Percentiles rank a stretch among this genome's conserved stretches.
Conservation (phyloP, 2,113 vertebrate genomes). For the Podarcis muralis region DNA sequence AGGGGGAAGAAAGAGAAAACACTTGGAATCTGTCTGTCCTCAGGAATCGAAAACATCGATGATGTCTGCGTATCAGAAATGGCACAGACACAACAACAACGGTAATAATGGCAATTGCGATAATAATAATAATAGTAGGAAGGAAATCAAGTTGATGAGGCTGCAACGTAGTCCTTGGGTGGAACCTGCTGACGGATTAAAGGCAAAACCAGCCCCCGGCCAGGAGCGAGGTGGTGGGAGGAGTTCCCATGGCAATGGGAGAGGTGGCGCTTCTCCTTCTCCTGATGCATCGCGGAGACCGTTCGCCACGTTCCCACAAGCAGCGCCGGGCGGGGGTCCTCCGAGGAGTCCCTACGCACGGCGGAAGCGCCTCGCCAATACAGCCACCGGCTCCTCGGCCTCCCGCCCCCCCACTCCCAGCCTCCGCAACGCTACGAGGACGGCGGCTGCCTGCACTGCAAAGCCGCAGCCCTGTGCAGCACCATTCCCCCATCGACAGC, state of each 20-base stretch:
- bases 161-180: too few relatives aligned
- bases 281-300: background rate
- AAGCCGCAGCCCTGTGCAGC: constrained; percentile 31
- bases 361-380: too few relatives aligned
- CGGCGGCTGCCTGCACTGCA: constrained; percentile 18
- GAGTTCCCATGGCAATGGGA: constrained; percentile 36
- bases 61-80: background rate
- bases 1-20: background rate
- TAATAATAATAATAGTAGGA: too few relatives aligned
- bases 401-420: background rate
- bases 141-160: background rate
- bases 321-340: background rate
- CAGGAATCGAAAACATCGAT: background rate
- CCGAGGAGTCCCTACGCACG: background rate
- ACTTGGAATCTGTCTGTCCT: background rate
- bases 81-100: too few relatives aligned
- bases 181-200: background rate
- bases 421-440: background rate
- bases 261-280: background rate
- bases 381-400: background rate
- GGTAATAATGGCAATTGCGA: too few relatives aligned
- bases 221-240: background rate
- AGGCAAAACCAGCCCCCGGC: background rate
- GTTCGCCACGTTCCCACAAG: background rate
- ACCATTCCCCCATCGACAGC: constrained; percentile 38